Conservation (phyloP, 2,797 vertebrate genomes). For the Crocidura indochinensis region DNA sequence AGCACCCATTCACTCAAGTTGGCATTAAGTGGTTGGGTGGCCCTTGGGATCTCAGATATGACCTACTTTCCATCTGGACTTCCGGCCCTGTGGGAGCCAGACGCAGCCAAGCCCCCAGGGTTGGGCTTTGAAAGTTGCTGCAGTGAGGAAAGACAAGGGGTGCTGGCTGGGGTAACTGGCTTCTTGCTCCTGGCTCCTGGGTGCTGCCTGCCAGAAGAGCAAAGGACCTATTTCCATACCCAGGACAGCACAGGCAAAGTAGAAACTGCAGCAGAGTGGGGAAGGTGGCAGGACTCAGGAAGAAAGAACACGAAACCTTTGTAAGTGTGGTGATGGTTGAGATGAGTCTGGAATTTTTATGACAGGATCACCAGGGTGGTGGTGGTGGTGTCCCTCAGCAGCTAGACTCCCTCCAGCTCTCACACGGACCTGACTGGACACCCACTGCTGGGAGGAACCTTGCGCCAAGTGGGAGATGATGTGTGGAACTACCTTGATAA, state of each 20-base stretch:
- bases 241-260: background rate
- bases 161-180: background rate
- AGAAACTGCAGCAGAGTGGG: background rate
- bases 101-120: background rate
- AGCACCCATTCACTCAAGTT: background rate
- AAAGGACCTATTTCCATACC: background rate
- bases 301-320: conserved; percentile 36
- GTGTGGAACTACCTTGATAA: no score
- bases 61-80: conserved; percentile 52
- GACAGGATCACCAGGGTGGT: background rate
- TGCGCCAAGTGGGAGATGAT: no score
- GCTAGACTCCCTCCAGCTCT: no score
- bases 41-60: conserved; percentile 52
- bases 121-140: background rate
- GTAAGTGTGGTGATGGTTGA: background rate
- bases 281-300: background rate
- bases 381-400: no score
- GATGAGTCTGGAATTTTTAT: conserved; percentile 19
- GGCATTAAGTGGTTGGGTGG: background rate
- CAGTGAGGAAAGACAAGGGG: background rate
- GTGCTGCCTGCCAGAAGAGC: background rate
- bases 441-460: no score
- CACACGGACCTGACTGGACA: no score
- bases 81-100: conserved; percentile 25
- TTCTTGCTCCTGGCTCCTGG: background rate